Evolutionary conservation across 2,797 vertebrate species (phyloP).

Genomic region (Moxostoma hubbsi): DNA sequence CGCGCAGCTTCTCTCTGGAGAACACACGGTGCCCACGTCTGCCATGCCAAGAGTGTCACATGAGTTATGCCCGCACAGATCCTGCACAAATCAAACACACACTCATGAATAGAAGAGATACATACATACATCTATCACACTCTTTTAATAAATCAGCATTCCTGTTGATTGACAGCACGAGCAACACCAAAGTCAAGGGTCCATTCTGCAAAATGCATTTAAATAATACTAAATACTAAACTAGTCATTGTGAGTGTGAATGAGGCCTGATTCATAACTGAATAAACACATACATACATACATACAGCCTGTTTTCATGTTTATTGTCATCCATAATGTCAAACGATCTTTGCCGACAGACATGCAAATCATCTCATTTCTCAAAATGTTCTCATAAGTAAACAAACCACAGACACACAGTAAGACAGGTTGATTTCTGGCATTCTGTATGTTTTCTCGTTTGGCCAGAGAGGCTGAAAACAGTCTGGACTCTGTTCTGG

Average conservation of each 20-base stretch:
- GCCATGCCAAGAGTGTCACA: conserved; percentile 99
- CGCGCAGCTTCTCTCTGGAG: conserved; percentile 96
- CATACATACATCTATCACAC: conserved; percentile 1
- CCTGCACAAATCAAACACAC: conserved; percentile 75
- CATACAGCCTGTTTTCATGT: background rate
- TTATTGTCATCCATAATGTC: background rate
- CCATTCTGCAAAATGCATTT: too few species aligned
- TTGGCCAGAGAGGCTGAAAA: background rate
- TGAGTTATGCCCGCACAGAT: conserved; percentile 98
- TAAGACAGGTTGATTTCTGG: background rate
- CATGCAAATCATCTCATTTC: background rate
- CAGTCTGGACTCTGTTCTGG: conserved; percentile 13
- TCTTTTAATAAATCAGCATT: too few species aligned
- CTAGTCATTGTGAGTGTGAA: too few species aligned
- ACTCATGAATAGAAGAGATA: conserved; percentile 65
- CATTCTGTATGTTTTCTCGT: background rate
- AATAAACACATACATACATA: conserved; percentile 38
- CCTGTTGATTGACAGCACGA: too few species aligned
- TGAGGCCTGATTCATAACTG: too few species aligned
- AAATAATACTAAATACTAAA: too few species aligned
- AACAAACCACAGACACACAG: background rate
- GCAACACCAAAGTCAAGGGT: too few species aligned
- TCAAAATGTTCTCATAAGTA: background rate
- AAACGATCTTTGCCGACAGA: background rate
- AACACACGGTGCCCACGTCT: conserved; percentile 97